Conservation (phyloP, 2,113 vertebrate genomes). For the Picathartes gymnocephalus region DNA sequence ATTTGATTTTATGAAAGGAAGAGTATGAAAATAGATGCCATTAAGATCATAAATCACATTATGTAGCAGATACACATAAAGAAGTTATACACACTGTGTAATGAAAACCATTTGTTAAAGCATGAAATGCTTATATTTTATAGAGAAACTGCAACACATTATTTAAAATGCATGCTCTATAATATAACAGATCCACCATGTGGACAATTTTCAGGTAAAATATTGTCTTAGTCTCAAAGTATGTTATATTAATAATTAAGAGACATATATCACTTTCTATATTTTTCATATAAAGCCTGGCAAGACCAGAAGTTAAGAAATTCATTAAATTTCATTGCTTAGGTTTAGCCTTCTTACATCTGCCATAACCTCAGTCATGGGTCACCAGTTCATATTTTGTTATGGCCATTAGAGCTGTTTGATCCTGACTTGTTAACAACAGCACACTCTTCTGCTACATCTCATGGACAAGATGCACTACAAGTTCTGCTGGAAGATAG, state of each 20-base stretch:
- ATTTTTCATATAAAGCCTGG: background rate
- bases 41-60: slow-evolving; percentile 43
- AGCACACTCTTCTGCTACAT: background rate
- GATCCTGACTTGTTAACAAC: background rate
- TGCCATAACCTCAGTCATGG: background rate
- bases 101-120: slow-evolving; percentile 38
- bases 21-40: slow-evolving; percentile 43
- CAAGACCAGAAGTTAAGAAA: background rate
- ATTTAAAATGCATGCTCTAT: background rate
- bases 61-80: slow-evolving; percentile 8
- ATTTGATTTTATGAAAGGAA: slow-evolving; percentile 57
- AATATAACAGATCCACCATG: background rate
- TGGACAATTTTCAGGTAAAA: background rate
- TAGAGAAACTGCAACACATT: background rate
- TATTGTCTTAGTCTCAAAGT: background rate
- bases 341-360: background rate
- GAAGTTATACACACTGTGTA: background rate
- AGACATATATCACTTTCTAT: background rate
- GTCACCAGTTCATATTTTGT: background rate
- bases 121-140: slow-evolving; percentile 13
- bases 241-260: background rate
- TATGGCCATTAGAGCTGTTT: background rate
- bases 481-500: background rate
- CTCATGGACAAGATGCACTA: background rate
- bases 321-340: background rate